Evolutionary conservation across 2,113 vertebrate species (phyloP), one percentile per base, ranked within the genome.

Genomic region (Microcebus griseorufus): DNA sequence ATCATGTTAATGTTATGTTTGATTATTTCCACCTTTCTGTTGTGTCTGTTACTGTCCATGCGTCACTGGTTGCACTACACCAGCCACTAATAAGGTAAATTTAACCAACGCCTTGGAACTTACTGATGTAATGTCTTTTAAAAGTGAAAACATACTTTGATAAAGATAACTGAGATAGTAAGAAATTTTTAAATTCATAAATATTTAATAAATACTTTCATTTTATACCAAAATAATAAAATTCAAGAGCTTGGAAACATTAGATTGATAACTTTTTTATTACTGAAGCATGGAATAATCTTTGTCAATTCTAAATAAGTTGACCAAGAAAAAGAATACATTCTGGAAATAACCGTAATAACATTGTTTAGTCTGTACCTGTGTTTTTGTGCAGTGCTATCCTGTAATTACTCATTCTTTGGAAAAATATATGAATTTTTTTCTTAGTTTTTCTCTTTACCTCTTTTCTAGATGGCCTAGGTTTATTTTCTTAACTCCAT

Each of bases 11-110:
- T 97, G 99, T 99, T 90, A 99, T 99, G 99, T 99, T 99, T 98
- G 99, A 99, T 99, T 99, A 99, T 98, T 99, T 99, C 98, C 99
- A 99, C 98, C 99, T 99, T 86, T 99, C 99, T 32, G 99, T 99
- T 98, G 98, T 99, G 95, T 99, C 99, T 0, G 98, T 99, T 95
- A 99, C 99, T 96, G 98, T 99, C 96, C 99, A 99, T 85, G 99
- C 99, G 58, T 99, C 99, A 79, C 98, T 99, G 97, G 99, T 99
- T 98, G 99, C 99, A 53, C 98, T 99, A 94, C 99, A 99, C 98
- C 99, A 99, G 94, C 99, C 99, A 67, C 98, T 99, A 73, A 99
- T 99, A 98, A 99, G 99, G 99, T 99, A 98, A 99, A 83, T 88
- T 48, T 80, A 87, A 82, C 42, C 48, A 79, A 14, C 75, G 64